Evolutionary conservation across 2,888 invertebrate species (phyloP), one percentile per base, ranked within the genome.

Genomic region (Tenthredo mesomela): DNA sequence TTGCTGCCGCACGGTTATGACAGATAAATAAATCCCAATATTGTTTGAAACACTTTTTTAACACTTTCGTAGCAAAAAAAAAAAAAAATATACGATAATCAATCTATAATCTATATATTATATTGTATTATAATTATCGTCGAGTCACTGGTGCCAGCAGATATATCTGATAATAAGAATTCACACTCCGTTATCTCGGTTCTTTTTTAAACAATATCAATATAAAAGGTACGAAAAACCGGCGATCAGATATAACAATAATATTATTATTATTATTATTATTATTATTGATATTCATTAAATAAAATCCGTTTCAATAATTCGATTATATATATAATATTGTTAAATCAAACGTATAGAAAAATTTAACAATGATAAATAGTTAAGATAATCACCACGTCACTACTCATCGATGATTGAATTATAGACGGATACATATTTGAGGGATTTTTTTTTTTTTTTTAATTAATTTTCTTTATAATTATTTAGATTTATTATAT

Each of bases 301-400:
- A 25, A 25, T 25, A 61, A 25, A 61, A 61, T 25, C 61, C 21
- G 21, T 61, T 25, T 12, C 0, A 40, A 37, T 21, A 15, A 77
- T 5, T 9, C 12, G 47, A 61, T 29, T 33, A 71, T 12, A 29
- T 4, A 12, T 71, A 0, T 5, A 47, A 12, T 71, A 1, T 4
- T n/a, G n/a, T n/a, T n/a, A n/a, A 47, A 40, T 29, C 4, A 29
- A 43, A 12, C 10, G 10, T 40, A 43, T 43, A 2, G 43, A 12
- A 47, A 43, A 9, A 47, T 61, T 29, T 82, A 61, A 47, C 65
- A 50, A 73, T 15, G 70, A 85, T 73, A 12, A 82, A 88, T 82
- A 80, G 86, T 78, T 87, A 87, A 85, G 85, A 87, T 84, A 77
- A 87, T 87, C 89, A 90, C 88, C 88, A 88, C 89, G 90, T 87